Evolutionary conservation across 2,888 invertebrate genomes (phyloP), one percentile per base, ranked within the genome.

Genomic region (Drosophila merina): DNA sequence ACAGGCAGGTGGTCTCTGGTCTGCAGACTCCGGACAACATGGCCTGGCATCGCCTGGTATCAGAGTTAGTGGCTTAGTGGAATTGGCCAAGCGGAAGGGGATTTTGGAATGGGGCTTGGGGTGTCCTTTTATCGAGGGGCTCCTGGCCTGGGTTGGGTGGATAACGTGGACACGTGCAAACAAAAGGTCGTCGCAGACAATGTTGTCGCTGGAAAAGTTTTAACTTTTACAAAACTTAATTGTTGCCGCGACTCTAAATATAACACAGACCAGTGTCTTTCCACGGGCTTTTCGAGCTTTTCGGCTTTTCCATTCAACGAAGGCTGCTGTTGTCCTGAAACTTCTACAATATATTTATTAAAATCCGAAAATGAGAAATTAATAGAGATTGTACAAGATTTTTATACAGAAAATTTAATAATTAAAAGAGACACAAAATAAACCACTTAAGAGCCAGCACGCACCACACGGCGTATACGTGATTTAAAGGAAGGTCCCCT

Each of bases 141-240:
- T 20, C 20, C 20, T 25, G 44, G 44, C 3, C 1, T 1, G 3
- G 0, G 7, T 8, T 40, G 25, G 36, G 12, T 51, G 59, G 42
- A 68, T 67, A 72, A 47, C 63, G 14, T 14, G 63, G 72, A 69
- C 72, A 81, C 82, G 79, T 81, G 82, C 70, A 76, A 81, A 81
- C 86, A 82, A 86, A 72, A 76, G 82, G 87, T 75, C 72, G 66
- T 62, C 58, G 25, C 74, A 80, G 78, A 81, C 81, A 82, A 84
- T 85, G 86, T 87, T 85, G 82, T 87, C 82, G 72, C 81, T 83
- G 62, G 66, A 73, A 78, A 86, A 83, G 69, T 86, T 87, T 79
- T 74, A 82, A 84, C 83, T 83, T 87, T 76, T 64, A 49, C 86
- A 77, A 77, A 84, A 88, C 88, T 77, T 88, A 84, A 88, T 84